These are phyloP conservation scores for Chromis chromis DNA, from an alignment of 2,797 vertebrate genomes.

Conservation along the genomic window DNA sequence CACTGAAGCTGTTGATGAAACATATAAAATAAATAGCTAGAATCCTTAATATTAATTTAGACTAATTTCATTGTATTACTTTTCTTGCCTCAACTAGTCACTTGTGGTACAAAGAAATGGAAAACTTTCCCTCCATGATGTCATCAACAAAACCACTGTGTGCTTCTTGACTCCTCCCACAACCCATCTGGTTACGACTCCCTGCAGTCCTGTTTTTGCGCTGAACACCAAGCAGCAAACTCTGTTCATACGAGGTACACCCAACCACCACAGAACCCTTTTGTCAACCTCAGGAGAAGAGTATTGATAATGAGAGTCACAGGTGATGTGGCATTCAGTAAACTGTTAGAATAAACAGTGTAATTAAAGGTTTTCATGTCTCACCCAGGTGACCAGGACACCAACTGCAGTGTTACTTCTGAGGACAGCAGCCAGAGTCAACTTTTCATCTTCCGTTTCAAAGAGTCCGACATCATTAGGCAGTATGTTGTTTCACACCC, in stretches of 20 bases:
- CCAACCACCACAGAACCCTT: not conserved
- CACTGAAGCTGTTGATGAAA: not conserved
- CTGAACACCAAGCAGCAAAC: conserved; percentile 53
- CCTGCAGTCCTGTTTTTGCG: conserved; percentile 68
- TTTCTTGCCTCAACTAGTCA: conserved; percentile 48
- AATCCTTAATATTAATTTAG: not conserved
- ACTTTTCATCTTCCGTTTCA: conserved; percentile 71
- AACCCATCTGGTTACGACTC: conserved; percentile 55
- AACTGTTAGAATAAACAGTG: conserved; percentile 6
- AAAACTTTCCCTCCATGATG: conserved; percentile 69
- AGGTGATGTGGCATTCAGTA: not conserved
- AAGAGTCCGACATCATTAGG: conserved; percentile 46
- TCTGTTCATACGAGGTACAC: conserved; percentile 73
- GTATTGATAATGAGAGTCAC: not conserved
- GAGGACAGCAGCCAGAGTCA: conserved; percentile 43
- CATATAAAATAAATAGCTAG: not conserved
- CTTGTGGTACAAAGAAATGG: conserved; percentile 75
- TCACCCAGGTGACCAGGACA: conserved; percentile 61
- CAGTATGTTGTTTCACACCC: conserved; percentile 33
- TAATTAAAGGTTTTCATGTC: not conserved
- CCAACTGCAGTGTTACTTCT: conserved; percentile 16
- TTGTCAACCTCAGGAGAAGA: not conserved
- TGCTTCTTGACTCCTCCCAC: conserved; percentile 64
- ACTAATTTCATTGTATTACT: not conserved
- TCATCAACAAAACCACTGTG: conserved; percentile 53